phyloP scores from a whole-genome alignment of 37 sponge, comb jelly and placozoan genomes.

The Beroe ovata region DNA sequence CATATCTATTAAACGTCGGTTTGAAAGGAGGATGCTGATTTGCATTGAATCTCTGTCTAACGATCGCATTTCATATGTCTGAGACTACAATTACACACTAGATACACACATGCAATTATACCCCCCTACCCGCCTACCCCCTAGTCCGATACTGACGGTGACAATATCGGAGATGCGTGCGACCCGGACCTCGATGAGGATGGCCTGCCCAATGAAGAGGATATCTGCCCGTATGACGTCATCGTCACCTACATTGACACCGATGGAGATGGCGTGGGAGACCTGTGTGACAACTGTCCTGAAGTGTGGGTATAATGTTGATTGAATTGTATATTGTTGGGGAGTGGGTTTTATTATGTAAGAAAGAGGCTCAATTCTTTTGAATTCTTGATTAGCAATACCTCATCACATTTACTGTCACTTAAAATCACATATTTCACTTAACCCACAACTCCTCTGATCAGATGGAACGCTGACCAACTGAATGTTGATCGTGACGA shows the following conservation, averaged over 20 bases:
- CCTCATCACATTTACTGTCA: neutral
- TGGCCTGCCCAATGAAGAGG: slow-evolving; percentile 18
- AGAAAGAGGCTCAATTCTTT: too few species aligned
- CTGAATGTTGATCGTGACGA: slow-evolving; percentile 34
- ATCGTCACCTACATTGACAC: neutral
- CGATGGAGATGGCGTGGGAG: slow-evolving; percentile 64
- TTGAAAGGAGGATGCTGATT: too few species aligned
- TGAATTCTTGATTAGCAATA: too few species aligned
- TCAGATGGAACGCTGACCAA: slow-evolving; percentile 28
- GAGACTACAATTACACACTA: too few species aligned
- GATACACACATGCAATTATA: too few species aligned
- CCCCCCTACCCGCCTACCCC: too few species aligned
- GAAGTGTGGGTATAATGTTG: neutral
- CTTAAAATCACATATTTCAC: neutral
- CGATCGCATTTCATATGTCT: too few species aligned
- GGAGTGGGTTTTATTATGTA: too few species aligned
- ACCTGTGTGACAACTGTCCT: slow-evolving; percentile 39
- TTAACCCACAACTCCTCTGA: neutral
- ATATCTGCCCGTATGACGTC: neutral
- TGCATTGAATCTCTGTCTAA: too few species aligned
- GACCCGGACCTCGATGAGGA: slow-evolving; percentile 59
- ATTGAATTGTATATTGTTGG: too few species aligned
- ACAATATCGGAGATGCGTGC: slow-evolving; percentile 54
- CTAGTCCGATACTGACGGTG: slow-evolving; percentile 10
- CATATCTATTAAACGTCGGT: too few species aligned